A percentile compares a stretch with the other conserved stretches of the same genome.
phyloP scores from a whole-genome alignment of 2,797 vertebrate genomes.

The Peromyscus melanophrys region DNA sequence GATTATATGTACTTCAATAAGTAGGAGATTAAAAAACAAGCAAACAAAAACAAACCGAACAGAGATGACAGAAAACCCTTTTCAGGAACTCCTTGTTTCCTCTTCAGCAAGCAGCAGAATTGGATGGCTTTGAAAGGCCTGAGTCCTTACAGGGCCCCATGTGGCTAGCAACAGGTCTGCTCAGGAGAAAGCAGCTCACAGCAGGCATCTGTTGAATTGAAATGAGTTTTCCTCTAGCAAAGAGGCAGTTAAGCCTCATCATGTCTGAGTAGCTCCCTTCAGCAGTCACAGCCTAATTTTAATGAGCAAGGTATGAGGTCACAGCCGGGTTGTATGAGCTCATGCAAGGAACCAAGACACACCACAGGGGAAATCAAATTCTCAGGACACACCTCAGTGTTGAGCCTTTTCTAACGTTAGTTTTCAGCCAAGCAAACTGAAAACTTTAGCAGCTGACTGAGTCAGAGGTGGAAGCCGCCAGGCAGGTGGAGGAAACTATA shows the following conservation, averaged over 20 bases:
- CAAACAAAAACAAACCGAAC: neutral
- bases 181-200: neutral
- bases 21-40: neutral
- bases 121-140: neutral
- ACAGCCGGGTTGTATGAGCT: neutral
- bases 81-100: neutral
- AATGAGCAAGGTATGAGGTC: conserved; percentile 67
- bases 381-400: neutral
- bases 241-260: conserved; percentile 4
- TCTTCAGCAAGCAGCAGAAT: neutral
- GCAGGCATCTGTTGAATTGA: conserved; percentile 43
- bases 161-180: neutral
- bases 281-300: conserved; percentile 18
- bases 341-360: neutral
- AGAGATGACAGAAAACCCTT: conserved; percentile 26
- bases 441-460: neutral
- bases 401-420: neutral
- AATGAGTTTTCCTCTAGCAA: conserved; percentile 58
- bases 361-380: conserved; percentile 52
- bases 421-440: conserved; percentile 29
- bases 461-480: neutral
- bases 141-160: neutral
- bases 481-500: neutral
- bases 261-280: neutral
- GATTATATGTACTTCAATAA: conserved; percentile 34